phyloP scores from a whole-genome alignment of 1,140 invertebrate genomes.

The Temnothorax nylanderi region DNA sequence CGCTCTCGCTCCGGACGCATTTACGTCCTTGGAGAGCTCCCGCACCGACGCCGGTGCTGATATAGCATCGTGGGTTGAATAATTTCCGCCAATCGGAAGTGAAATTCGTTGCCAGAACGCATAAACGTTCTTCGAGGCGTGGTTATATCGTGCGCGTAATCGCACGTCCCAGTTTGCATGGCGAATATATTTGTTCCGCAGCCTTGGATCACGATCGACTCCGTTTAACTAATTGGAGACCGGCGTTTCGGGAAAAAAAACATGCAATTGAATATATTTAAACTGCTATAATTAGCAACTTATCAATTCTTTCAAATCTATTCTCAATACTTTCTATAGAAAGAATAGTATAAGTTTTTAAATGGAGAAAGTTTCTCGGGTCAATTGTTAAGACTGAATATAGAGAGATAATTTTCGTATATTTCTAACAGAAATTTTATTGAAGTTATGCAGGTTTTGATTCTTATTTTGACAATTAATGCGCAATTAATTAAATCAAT shows the following conservation, averaged over 20 bases:
- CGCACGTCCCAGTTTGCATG: slow-evolving; percentile 28
- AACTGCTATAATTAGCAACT: background rate
- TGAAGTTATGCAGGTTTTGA: background rate
- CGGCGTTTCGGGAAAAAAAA: background rate
- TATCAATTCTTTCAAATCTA: background rate
- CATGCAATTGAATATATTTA: slow-evolving; percentile 20
- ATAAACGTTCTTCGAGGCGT: slow-evolving; percentile 19
- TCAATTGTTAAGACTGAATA: background rate
- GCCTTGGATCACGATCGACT: slow-evolving; percentile 20
- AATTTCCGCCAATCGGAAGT: slow-evolving; percentile 71
- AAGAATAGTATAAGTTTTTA: background rate
- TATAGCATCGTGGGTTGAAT: slow-evolving; percentile 46
- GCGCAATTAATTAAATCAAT: background rate
- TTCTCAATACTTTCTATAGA: background rate
- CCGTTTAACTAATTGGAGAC: slow-evolving; percentile 29
- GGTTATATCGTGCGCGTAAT: slow-evolving; percentile 42
- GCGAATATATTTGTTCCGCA: slow-evolving; percentile 41
- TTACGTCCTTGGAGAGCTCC: slow-evolving; percentile 61
- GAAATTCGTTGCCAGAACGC: slow-evolving; percentile 62
- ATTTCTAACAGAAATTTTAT: background rate
- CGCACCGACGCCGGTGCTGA: slow-evolving; percentile 36
- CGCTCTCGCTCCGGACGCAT: slow-evolving; percentile 46
- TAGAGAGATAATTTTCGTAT: background rate
- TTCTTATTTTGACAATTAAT: background rate
- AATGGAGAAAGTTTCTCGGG: background rate